Evolutionary conservation across 2,888 invertebrate genomes (phyloP), one percentile per base, ranked within the genome.

Genomic region (Entomobrya proxima): DNA sequence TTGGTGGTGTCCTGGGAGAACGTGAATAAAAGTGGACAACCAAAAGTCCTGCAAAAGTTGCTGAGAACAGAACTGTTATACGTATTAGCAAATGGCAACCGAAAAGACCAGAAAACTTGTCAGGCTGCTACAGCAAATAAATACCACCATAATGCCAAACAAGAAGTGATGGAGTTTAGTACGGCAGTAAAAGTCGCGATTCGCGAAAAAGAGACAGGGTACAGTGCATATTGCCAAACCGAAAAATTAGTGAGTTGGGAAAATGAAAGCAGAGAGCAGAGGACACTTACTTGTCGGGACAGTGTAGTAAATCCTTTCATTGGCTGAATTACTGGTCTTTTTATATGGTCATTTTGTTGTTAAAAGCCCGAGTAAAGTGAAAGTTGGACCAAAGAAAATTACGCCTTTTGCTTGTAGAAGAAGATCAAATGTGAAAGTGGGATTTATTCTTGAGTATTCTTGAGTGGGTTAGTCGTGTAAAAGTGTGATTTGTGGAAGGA

Each of bases 321-420:
- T 61, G 30, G n/a, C 37, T 35, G 24, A 58, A 40, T 76, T 76
- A 58, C 55, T 58, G 21, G 52, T 55, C 75, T 55, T 55, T 58
- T 32, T 37, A 4, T 32, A 61, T 15, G 30, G 35, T 37, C 18
- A 21, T 4, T 27, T 55, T 30, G 15, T n/a, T 24, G 37, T 11
- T 69, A 24, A 55, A 58, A 40, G 15, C 30, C 24, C 24, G 30
- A 30, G 40, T 76, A 40, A 55, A 47, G 44, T 37, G 40, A 50
- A 74, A 74, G 52, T 74, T 27, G 30, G 32, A 30, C 50, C 32
- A 13, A 55, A 58, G 58, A 61, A 9, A 61, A 61, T 32, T n/a
- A 76, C 76, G 76, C 76, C 76, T 58, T 76, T 76, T 76, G 30
- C 58, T 37, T 76, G 76, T 76, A 75, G n/a, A n/a, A 24, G 13